These are phyloP conservation scores for Mustelus asterias DNA, from an alignment of 2,113 vertebrate genomes.

Conservation along the genomic window DNA sequence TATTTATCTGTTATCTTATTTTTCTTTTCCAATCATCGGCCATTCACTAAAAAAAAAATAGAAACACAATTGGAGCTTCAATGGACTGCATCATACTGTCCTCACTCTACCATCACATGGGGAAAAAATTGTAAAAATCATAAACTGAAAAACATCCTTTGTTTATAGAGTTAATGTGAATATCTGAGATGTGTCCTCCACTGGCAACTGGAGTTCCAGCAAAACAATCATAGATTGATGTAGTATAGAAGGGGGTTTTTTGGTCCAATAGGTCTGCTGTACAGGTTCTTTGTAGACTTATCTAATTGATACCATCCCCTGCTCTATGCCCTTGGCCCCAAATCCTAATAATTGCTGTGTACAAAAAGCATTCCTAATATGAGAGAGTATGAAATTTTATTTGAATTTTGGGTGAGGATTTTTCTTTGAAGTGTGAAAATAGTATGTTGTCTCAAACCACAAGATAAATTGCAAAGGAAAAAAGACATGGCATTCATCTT, in stretches of 20 bases:
- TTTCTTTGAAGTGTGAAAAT: not conserved
- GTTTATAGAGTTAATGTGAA: not conserved
- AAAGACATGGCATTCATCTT: not conserved
- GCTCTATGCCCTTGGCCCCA: not conserved
- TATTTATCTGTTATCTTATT: not conserved
- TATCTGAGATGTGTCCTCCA: not conserved
- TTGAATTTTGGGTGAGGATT: not conserved
- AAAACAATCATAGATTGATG: not conserved
- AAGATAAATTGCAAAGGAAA: not conserved
- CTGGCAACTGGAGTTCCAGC: not conserved
- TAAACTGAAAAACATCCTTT: no score
- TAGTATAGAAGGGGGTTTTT: not conserved
- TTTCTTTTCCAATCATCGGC: not conserved
- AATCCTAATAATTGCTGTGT: not conserved
- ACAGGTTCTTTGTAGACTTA: not conserved
- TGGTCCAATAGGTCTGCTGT: not conserved
- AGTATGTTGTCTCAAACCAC: not conserved
- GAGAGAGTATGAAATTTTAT: not conserved
- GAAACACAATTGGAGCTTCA: not conserved
- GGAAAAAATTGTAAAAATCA: not conserved
- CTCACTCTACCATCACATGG: not conserved
- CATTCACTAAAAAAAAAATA: not conserved
- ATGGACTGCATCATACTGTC: not conserved
- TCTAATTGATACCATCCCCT: not conserved
- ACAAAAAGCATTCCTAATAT: not conserved